Evolutionary conservation across 2,888 invertebrate species (phyloP).

Genomic region (Cryptocheilus praepositus): DNA sequence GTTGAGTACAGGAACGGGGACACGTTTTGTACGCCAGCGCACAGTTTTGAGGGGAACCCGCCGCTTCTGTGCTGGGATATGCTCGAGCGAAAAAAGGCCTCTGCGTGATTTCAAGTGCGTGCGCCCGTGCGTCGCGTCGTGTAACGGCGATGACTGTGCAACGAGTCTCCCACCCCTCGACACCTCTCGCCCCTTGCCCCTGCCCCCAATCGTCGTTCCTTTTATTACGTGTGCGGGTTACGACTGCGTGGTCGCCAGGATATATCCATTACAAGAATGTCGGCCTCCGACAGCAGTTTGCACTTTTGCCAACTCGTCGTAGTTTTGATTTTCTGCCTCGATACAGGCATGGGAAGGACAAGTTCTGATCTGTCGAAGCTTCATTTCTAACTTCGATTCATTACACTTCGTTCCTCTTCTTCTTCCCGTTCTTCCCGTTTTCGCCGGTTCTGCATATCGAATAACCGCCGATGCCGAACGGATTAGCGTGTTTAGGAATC

Average conservation of each 20-base stretch:
- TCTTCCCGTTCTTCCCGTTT: neutral
- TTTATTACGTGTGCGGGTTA: conserved; percentile 57
- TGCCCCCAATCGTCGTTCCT: conserved; percentile 47
- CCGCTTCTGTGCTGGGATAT: too few species aligned
- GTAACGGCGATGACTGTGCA: conserved; percentile 56
- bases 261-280: conserved; percentile 59
- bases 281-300: conserved; percentile 46
- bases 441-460: neutral
- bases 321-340: conserved; percentile 42
- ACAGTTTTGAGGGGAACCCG: too few species aligned
- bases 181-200: conserved; percentile 1
- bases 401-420: too few species aligned
- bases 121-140: conserved; percentile 37
- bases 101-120: conserved; percentile 26
- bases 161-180: conserved; percentile 33
- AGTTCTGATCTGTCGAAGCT: too few species aligned
- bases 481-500: conserved; percentile 1
- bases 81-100: conserved; percentile 16
- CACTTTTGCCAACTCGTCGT: conserved; percentile 42
- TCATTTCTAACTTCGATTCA: too few species aligned
- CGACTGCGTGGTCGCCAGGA: conserved; percentile 47
- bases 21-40: too few species aligned
- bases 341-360: neutral
- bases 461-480: neutral
- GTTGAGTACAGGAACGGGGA: neutral